phyloP scores from a whole-genome alignment of 2,888 invertebrate species.

The Scaptomyza caliginosa region DNA sequence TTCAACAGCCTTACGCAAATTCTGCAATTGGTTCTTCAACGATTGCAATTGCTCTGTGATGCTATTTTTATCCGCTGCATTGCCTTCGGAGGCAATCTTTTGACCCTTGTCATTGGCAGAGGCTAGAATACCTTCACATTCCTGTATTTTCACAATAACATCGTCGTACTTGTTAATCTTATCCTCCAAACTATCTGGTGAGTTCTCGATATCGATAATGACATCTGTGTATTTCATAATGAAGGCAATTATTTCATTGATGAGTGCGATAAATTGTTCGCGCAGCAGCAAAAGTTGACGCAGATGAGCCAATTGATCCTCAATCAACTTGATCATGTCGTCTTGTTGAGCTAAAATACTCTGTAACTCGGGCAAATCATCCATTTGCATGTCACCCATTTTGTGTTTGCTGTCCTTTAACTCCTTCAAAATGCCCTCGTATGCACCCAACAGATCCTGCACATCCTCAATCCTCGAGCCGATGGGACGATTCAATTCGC shows the following conservation, averaged over 20 bases:
- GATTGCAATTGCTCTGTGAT: slow-evolving; percentile 94
- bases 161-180: slow-evolving; percentile 95
- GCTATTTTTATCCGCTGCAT: slow-evolving; percentile 93
- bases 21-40: slow-evolving; percentile 92
- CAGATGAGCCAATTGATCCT: slow-evolving; percentile 92
- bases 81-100: slow-evolving; percentile 95
- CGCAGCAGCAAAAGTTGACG: slow-evolving; percentile 91
- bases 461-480: slow-evolving; percentile 95
- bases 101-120: slow-evolving; percentile 96
- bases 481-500: slow-evolving; percentile 92
- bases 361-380: slow-evolving; percentile 91
- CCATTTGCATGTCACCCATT: slow-evolving; percentile 90
- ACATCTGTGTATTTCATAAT: slow-evolving; percentile 94
- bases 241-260: slow-evolving; percentile 94
- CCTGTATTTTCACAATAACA: slow-evolving; percentile 93
- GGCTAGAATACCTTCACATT: slow-evolving; percentile 94
- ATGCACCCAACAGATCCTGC: slow-evolving; percentile 90
- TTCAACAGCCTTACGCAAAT: slow-evolving; percentile 92
- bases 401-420: slow-evolving; percentile 91
- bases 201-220: slow-evolving; percentile 93
- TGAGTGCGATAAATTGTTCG: slow-evolving; percentile 94
- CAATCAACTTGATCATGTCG: slow-evolving; percentile 92
- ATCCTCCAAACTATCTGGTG: slow-evolving; percentile 92
- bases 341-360: slow-evolving; percentile 92
- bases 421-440: slow-evolving; percentile 91